Evolutionary conservation across 2,113 vertebrate species (phyloP), one percentile per base, ranked within the genome.

Genomic region (Pangasianodon hypophthalmus): DNA sequence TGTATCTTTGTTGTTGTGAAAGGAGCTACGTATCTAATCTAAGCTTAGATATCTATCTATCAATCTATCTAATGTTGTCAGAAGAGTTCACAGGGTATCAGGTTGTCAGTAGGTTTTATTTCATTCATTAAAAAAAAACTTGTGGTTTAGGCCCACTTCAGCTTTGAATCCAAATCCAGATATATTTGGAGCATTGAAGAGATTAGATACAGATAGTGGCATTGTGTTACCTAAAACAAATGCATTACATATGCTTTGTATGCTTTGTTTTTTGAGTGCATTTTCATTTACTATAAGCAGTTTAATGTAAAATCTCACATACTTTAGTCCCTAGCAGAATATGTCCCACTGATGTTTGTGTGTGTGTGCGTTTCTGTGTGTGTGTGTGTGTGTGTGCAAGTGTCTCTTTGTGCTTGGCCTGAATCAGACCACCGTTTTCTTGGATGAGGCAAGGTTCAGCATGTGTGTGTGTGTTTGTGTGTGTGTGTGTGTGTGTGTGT

Each of bases 301-400:
- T 24, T 46, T 77, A 77, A 46, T 24, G 19, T 2, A 46, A 19
- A 77, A 77, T 5, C 73, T 24, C 32, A 41, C 16, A 3, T 41
- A 41, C 44, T 75, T 75, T 75, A 41, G 32, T 19, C 5, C 3
- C 64, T 75, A 46, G 3, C 18, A 6, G 21, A 26, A 79, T 26
- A 19, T 41, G n/a, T 60, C 58, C 21, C 58, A 64, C 24, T 64
- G 26, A 29, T 71, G 11, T 56, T 13, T 60, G 85, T 60, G 52
- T 91, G 88, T 93, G 87, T 89, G 92, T 37, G 37, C 37, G 37
- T 37, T 37, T 37, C 37, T 93, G 37, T 54, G 64, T 18, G 56
- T 58, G 89, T 32, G 21, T 75, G 52, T 64, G 79, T 85, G 81
- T 56, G 29, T 81, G 48, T 26, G 86, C 19, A 14, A 37, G 48